These are phyloP conservation scores for Columba livia DNA, from an alignment of 2,113 vertebrate genomes.

Conservation along the genomic window DNA sequence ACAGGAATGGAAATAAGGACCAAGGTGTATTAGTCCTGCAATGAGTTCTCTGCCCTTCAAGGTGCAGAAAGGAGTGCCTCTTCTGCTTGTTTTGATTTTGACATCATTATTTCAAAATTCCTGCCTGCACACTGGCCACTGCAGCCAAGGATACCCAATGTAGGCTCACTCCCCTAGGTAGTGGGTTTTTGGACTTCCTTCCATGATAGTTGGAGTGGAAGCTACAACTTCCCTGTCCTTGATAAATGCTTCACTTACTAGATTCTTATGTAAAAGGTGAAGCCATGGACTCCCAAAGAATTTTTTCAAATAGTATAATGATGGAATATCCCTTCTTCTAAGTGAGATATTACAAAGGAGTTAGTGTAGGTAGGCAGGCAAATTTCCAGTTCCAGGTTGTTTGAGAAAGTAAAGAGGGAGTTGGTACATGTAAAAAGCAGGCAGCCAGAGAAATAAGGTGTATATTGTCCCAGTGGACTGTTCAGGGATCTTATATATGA, in stretches of 20 bases:
- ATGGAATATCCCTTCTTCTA: background rate
- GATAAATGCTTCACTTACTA: background rate
- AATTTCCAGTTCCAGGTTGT: background rate
- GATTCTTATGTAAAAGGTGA: background rate
- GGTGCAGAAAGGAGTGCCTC: background rate
- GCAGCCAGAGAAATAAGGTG: background rate
- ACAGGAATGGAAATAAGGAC: background rate
- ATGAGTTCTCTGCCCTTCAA: background rate
- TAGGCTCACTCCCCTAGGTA: background rate
- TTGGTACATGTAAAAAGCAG: background rate
- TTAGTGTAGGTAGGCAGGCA: background rate
- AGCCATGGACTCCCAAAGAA: background rate
- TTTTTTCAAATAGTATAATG: background rate
- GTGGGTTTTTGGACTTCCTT: background rate
- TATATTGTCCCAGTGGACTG: rapidly evolving
- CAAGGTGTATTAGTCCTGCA: background rate
- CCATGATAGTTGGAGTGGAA: background rate
- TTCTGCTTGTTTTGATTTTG: background rate
- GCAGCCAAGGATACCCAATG: background rate
- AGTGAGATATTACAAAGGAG: background rate
- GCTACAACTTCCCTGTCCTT: background rate
- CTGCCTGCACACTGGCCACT: background rate
- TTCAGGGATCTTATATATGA: background rate
- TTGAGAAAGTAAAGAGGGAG: background rate
- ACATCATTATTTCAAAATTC: background rate